Evolutionary conservation across 2,113 vertebrate genomes (phyloP).

Genomic region (Labrus mixtus): DNA sequence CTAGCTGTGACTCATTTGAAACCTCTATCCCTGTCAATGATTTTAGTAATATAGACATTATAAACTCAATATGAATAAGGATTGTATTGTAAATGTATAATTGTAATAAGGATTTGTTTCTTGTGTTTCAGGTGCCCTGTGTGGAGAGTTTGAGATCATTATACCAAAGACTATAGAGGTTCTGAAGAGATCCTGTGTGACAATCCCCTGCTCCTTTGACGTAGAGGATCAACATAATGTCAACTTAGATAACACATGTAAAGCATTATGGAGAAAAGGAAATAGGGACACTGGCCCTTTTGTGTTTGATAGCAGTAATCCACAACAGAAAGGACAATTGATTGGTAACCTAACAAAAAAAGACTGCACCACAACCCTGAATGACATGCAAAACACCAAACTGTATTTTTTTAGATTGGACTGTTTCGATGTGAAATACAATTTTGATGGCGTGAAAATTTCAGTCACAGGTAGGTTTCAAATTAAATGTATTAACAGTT

Average conservation of each 20-base stretch:
- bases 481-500: neutral
- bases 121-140: constrained; percentile 48
- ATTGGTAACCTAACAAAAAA: neutral
- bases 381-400: no score
- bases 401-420: no score
- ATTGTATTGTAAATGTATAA: no score
- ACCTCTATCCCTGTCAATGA: no score
- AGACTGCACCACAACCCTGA: constrained; percentile 62
- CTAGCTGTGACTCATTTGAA: no score
- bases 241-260: neutral
- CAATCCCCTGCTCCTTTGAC: constrained; percentile 51
- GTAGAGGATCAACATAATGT: neutral
- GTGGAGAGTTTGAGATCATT: neutral
- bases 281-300: no score
- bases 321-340: neutral
- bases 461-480: constrained; percentile 6
- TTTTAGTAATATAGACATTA: no score
- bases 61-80: no score
- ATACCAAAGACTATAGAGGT: neutral
- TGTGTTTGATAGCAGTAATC: constrained; percentile 14
- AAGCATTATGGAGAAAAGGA: no score
- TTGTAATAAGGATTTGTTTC: neutral
- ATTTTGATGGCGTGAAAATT: no score
- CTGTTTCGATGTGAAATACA: no score
- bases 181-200: constrained; percentile 51